A percentile compares a stretch with the other conserved stretches of the same genome.
Evolutionary conservation across 2,888 invertebrate species (phyloP).

Genomic region (Spodoptera littoralis): DNA sequence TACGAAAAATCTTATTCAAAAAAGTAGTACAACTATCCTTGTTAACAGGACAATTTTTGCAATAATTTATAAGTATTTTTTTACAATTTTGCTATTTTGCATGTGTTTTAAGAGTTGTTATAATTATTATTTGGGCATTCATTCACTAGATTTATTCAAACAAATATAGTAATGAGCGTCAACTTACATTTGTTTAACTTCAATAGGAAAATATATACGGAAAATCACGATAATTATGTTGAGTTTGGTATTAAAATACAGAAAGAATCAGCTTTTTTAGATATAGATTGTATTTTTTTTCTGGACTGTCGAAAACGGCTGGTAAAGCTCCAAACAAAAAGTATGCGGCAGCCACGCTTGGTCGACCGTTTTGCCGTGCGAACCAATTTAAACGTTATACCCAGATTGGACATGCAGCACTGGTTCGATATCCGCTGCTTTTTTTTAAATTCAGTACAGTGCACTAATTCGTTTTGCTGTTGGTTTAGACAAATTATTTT

Average conservation of each 20-base stretch:
- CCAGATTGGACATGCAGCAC: conserved; percentile 41
- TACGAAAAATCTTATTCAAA: no score
- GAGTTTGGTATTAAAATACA: background rate
- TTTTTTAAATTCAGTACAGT: conserved; percentile 12
- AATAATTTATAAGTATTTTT: no score
- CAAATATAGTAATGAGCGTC: no score
- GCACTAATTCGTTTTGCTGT: conserved; percentile 20
- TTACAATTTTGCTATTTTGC: no score
- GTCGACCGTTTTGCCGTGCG: conserved; percentile 26
- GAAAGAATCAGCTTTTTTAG: background rate
- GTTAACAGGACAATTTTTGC: no score
- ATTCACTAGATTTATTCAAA: no score
- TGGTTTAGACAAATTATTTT: background rate
- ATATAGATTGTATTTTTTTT: conserved; percentile 19
- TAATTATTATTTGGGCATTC: no score
- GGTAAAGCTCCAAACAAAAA: conserved; percentile 34
- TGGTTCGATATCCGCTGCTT: conserved; percentile 3
- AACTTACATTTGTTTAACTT: no score
- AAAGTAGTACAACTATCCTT: no score
- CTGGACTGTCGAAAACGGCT: conserved; percentile 29
- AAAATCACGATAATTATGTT: no score
- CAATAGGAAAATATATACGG: no score
- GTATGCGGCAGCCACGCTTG: conserved; percentile 25
- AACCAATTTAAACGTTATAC: conserved; percentile 36
- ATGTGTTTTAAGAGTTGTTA: no score